These are phyloP conservation scores for Melipona quadrifasciata DNA, from an alignment of 1,140 invertebrate genomes.

Conservation along the genomic window DNA sequence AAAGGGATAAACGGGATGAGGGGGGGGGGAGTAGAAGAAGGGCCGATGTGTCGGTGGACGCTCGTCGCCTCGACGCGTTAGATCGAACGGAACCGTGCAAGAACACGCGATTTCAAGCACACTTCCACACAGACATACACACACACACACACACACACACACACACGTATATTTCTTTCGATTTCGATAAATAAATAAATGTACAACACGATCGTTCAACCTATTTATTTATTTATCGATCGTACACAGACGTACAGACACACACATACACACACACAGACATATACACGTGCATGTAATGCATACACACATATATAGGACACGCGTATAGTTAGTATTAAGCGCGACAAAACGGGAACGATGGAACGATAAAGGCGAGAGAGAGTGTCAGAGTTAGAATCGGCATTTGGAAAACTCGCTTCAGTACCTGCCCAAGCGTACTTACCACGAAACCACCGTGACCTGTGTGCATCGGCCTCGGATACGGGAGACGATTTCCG, in stretches of 20 bases:
- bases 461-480: slow-evolving; percentile 44
- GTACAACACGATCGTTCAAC: slow-evolving; percentile 11
- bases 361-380: not conserved
- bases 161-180: not conserved
- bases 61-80: slow-evolving; percentile 54
- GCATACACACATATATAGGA: slow-evolving; percentile 6
- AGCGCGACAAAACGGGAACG: slow-evolving; percentile 36
- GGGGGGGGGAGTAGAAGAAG: slow-evolving; percentile 8
- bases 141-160: not conserved
- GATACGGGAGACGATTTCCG: slow-evolving; percentile 29
- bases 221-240: slow-evolving; percentile 32
- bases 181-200: slow-evolving; percentile 36
- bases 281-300: not conserved
- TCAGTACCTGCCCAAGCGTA: slow-evolving; percentile 69
- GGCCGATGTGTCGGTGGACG: slow-evolving; percentile 57
- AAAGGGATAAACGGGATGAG: not conserved
- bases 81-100: slow-evolving; percentile 46
- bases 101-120: slow-evolving; percentile 10
- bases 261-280: slow-evolving; percentile 1
- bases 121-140: not conserved
- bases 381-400: slow-evolving; percentile 18
- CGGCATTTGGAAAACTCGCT: slow-evolving; percentile 55
- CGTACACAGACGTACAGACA: not conserved
- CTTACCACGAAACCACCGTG: slow-evolving; percentile 56
- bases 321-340: slow-evolving; percentile 38